A percentile compares a stretch with the other conserved stretches of the same genome.
These are phyloP conservation scores for Athalia rosae DNA, from an alignment of 2,888 invertebrate genomes.

Conservation along the genomic window DNA sequence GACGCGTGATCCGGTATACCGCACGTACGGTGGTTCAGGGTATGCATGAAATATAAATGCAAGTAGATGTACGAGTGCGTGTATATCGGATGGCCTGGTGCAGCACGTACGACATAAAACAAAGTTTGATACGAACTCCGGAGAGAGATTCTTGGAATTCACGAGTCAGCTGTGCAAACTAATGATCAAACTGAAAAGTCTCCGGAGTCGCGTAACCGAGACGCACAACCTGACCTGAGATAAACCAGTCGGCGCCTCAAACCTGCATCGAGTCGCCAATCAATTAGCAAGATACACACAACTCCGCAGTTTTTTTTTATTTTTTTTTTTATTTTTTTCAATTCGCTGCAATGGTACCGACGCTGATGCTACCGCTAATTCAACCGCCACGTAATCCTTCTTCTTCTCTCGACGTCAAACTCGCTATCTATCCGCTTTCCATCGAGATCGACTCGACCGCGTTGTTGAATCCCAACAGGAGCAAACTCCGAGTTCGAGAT, in stretches of 20 bases:
- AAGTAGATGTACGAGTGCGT: background rate
- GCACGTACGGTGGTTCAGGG: no score
- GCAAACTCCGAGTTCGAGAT: no score
- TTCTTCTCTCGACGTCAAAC: no score
- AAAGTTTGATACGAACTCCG: slow-evolving; percentile 6
- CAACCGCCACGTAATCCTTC: no score
- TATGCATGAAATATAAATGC: no score
- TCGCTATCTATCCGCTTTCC: no score
- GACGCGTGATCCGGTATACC: no score
- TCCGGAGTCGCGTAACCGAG: background rate
- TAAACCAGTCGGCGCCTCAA: slow-evolving; percentile 7
- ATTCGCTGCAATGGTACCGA: background rate
- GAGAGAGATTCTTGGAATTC: slow-evolving; percentile 20
- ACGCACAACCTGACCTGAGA: slow-evolving; percentile 13
- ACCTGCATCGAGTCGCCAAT: slow-evolving; percentile 18
- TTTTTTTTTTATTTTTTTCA: background rate
- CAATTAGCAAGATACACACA: slow-evolving; percentile 34
- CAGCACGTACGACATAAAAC: background rate
- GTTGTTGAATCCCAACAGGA: no score
- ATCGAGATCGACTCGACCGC: no score
- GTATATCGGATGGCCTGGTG: background rate
- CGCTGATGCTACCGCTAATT: background rate
- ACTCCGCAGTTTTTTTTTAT: background rate
- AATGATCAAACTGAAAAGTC: background rate
- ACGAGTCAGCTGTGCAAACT: slow-evolving; percentile 39